A percentile compares a stretch with the other conserved stretches of the same genome.
These are phyloP conservation scores for Notarius quadriscutis DNA, from an alignment of 2,113 vertebrate species.

Conservation along the genomic window DNA sequence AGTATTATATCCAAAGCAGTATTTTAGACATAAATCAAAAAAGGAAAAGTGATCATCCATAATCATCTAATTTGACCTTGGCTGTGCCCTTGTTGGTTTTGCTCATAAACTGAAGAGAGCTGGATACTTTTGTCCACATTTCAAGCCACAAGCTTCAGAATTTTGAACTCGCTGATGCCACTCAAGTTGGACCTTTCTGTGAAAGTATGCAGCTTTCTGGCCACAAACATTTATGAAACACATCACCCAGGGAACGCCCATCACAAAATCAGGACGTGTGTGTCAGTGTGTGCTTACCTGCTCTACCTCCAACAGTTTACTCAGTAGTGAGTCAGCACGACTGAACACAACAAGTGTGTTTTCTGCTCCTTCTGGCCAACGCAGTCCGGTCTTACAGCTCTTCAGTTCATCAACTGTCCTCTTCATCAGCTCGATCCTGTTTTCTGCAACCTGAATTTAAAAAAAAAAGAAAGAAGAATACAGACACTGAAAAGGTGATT, in stretches of 20 bases:
- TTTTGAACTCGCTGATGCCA: background rate
- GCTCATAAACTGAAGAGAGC: background rate
- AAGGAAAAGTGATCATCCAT: constrained; percentile 8
- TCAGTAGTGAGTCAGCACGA: constrained; percentile 74
- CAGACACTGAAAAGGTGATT: background rate
- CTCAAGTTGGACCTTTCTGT: background rate
- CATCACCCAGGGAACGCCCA: background rate
- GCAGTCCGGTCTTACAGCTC: constrained; percentile 76
- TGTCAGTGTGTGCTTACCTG: constrained; percentile 61
- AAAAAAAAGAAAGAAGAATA: background rate
- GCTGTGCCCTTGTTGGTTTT: background rate
- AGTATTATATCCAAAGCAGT: background rate
- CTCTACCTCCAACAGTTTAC: constrained; percentile 79
- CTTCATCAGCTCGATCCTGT: constrained; percentile 81
- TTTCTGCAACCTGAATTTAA: constrained; percentile 72
- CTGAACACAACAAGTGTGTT: constrained; percentile 79
- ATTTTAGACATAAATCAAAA: background rate
- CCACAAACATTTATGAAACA: background rate
- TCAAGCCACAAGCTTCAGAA: background rate
- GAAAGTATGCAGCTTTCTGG: background rate
- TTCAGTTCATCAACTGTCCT: constrained; percentile 77
- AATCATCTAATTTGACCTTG: constrained; percentile 4
- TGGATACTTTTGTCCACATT: background rate
- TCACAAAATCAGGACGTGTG: background rate
- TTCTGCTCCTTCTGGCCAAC: constrained; percentile 72